Conservation (phyloP, 2,113 vertebrate species). For the Procavia capensis region DNA sequence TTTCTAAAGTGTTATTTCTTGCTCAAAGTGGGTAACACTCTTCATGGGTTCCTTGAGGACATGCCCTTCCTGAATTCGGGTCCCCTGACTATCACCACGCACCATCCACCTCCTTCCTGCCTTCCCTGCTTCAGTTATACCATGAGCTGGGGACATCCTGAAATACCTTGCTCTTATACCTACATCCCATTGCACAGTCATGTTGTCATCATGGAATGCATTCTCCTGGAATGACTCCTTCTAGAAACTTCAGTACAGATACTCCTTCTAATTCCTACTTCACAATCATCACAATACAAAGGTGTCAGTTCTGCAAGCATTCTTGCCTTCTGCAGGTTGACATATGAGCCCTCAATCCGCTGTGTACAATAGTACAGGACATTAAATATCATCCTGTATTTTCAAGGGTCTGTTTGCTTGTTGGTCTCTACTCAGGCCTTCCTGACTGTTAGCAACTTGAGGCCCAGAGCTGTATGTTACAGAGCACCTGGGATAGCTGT, state of each 20-base stretch:
- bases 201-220: not conserved
- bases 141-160: rapidly evolving
- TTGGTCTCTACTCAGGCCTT: too few relatives aligned
- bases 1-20: not conserved
- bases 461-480: too few relatives aligned
- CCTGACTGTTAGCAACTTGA: too few relatives aligned
- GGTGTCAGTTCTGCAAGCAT: too few relatives aligned
- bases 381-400: too few relatives aligned
- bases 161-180: not conserved
- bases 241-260: not conserved
- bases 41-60: not conserved
- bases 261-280: not conserved
- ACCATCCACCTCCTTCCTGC: not conserved
- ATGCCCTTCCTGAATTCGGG: too few relatives aligned
- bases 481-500: too few relatives aligned
- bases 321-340: not conserved
- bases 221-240: not conserved
- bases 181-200: not conserved
- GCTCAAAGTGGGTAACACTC: not conserved
- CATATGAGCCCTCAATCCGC: not conserved
- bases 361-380: too few relatives aligned
- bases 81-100: rapidly evolving
- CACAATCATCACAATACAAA: too few relatives aligned
- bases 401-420: too few relatives aligned
- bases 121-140: not conserved